Evolutionary conservation across 2,797 vertebrate species (phyloP).

Genomic region (Anabas testudineus): DNA sequence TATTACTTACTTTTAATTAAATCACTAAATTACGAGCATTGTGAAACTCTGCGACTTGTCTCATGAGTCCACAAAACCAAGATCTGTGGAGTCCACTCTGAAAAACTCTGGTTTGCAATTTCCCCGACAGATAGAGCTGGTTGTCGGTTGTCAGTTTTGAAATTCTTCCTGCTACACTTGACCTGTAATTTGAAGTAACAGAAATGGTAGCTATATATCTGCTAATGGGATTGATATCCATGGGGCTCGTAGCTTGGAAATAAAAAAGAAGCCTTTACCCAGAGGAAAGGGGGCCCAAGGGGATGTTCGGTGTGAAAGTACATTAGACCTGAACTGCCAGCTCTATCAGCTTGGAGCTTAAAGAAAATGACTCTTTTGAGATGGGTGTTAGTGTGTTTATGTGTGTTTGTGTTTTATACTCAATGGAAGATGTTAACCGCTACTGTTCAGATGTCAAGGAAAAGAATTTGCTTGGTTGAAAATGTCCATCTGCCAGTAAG

Average conservation of each 20-base stretch:
- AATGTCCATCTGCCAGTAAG: conserved; percentile 17
- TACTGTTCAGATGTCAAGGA: conserved; percentile 9
- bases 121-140: conserved; percentile 1
- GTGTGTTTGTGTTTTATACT: conserved; percentile 27
- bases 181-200: conserved; percentile 59
- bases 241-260: conserved; percentile 50
- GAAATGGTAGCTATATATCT: conserved; percentile 54
- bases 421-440: conserved; percentile 33
- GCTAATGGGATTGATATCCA: conserved; percentile 56
- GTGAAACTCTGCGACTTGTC: not conserved
- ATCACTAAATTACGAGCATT: not conserved
- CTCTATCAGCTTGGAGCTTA: conserved; percentile 35
- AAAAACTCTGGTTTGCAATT: conserved; percentile 43
- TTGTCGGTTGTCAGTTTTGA: conserved; percentile 49
- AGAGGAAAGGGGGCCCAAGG: not conserved
- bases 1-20: conserved; percentile 27
- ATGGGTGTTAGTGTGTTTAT: not conserved
- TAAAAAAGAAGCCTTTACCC: conserved; percentile 50
- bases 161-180: conserved; percentile 33
- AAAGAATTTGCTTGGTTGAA: not conserved
- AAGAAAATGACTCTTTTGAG: conserved; percentile 13
- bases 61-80: conserved; percentile 5
- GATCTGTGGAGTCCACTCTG: conserved; percentile 14
- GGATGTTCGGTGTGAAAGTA: conserved; percentile 14
- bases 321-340: conserved; percentile 30